A percentile compares a stretch with the other conserved stretches of the same genome.
Conservation (phyloP, 2,113 vertebrate genomes). For the Macquaria ambigua region DNA sequence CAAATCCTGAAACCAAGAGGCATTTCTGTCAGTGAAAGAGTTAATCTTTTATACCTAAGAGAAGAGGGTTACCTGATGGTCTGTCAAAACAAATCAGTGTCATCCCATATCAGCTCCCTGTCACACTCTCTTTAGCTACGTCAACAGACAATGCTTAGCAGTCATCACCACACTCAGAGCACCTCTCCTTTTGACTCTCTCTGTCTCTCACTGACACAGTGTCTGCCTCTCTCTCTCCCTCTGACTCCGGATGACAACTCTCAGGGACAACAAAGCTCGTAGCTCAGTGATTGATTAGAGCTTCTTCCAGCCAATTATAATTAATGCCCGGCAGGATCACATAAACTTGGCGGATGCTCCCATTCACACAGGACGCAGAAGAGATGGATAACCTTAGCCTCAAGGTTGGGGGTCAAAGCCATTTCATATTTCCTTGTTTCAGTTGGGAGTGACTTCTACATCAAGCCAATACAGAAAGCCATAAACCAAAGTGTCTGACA, state of each 20-base stretch:
- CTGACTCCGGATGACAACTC: constrained; percentile 55
- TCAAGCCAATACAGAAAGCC: constrained; percentile 17
- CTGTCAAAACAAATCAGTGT: constrained; percentile 68
- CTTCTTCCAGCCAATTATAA: constrained; percentile 69
- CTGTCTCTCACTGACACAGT: constrained; percentile 48
- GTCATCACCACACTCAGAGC: constrained; percentile 64
- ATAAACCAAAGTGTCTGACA: constrained; percentile 19
- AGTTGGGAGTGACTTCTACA: constrained; percentile 34
- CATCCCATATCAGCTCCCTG: constrained; percentile 45
- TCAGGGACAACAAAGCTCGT: constrained; percentile 62
- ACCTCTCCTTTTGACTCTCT: constrained; percentile 52
- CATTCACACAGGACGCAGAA: constrained; percentile 8
- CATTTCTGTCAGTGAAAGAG: constrained; percentile 11
- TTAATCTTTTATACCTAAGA: constrained; percentile 38
- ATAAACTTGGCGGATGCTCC: constrained; percentile 51
- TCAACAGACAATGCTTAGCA: constrained; percentile 71
- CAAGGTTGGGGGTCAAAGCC: constrained; percentile 57
- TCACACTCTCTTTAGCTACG: constrained; percentile 52
- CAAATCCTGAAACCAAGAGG: neutral
- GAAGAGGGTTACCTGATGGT: constrained; percentile 50
- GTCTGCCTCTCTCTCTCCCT: constrained; percentile 43
- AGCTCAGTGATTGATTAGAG: constrained; percentile 67
- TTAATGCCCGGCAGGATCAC: constrained; percentile 62
- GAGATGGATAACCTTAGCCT: constrained; percentile 50
- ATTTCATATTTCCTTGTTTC: constrained; percentile 54